A percentile compares a stretch with the other conserved stretches of the same genome.
Conservation (phyloP, 2,888 invertebrate genomes). For the Drosophila pseudotalamancana region DNA sequence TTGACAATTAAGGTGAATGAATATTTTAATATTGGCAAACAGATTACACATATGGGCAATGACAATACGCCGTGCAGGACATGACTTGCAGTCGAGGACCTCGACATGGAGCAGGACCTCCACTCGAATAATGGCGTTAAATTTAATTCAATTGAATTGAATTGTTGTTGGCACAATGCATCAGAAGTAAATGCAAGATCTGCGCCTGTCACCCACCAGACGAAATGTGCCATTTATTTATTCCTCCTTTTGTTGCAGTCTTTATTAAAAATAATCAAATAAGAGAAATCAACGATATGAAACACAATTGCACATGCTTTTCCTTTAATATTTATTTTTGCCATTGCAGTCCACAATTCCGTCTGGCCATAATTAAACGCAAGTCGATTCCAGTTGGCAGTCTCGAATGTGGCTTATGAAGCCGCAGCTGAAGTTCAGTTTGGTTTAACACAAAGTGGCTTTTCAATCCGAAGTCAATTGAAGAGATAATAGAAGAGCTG, state of each 20-base stretch:
- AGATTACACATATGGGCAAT: constrained; percentile 76
- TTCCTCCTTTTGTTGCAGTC: not conserved
- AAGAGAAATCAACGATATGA: constrained; percentile 41
- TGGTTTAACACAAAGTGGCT: not conserved
- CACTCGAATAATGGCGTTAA: constrained; percentile 70
- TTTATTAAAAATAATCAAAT: constrained; percentile 40
- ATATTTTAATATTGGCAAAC: constrained; percentile 80
- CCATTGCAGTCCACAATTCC: constrained; percentile 21
- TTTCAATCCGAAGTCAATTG: too few relatives aligned
- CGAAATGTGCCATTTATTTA: constrained; percentile 8
- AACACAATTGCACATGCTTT: constrained; percentile 32
- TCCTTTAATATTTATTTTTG: constrained; percentile 13
- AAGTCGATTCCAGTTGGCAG: constrained; percentile 9
- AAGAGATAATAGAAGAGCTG: not conserved
- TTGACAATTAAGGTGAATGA: constrained; percentile 79
- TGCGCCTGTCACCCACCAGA: constrained; percentile 2
- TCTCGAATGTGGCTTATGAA: constrained; percentile 2
- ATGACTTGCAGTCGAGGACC: constrained; percentile 27
- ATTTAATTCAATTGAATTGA: constrained; percentile 78
- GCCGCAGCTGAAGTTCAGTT: constrained; percentile 16
- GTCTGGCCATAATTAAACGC: constrained; percentile 47
- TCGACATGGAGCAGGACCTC: constrained; percentile 6
- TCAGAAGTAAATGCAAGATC: constrained; percentile 48
- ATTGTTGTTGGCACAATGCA: constrained; percentile 70
- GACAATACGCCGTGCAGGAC: constrained; percentile 42